Conservation (phyloP, 1,140 invertebrate genomes). For the Drosophila pallidifrons region DNA sequence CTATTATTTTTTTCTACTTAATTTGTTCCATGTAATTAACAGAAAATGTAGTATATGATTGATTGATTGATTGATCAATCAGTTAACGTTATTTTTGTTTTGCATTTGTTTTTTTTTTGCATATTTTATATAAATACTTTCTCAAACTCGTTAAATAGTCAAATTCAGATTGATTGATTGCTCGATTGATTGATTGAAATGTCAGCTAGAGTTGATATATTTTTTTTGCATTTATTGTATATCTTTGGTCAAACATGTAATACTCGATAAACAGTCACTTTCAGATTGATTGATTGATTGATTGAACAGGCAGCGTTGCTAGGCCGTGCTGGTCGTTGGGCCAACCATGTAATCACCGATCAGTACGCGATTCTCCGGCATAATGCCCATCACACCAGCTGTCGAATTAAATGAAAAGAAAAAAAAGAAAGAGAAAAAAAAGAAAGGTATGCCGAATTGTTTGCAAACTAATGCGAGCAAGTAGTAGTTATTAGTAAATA, state of each 20-base stretch:
- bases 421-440: conserved; percentile 32
- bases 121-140: too few species aligned
- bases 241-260: conserved; percentile 39
- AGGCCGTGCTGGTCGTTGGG: conserved; percentile 62
- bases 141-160: too few species aligned
- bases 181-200: too few species aligned
- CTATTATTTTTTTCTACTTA: too few species aligned
- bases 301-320: conserved; percentile 44
- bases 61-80: too few species aligned
- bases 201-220: too few species aligned
- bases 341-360: conserved; percentile 85
- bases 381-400: conserved; percentile 84
- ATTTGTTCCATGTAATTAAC: too few species aligned
- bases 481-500: conserved; percentile 39
- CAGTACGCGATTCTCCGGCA: conserved; percentile 85
- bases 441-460: conserved; percentile 11
- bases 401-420: conserved; percentile 49
- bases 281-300: conserved; percentile 15
- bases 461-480: background rate
- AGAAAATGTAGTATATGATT: too few species aligned
- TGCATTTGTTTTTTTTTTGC: too few species aligned
- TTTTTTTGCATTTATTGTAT: conserved; percentile 5
- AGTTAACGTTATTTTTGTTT: too few species aligned
- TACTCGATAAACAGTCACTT: conserved; percentile 61
- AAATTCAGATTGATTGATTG: too few species aligned